Evolutionary conservation across 2,797 vertebrate genomes (phyloP), one percentile per base, ranked within the genome.

Genomic region (Alca torda): DNA sequence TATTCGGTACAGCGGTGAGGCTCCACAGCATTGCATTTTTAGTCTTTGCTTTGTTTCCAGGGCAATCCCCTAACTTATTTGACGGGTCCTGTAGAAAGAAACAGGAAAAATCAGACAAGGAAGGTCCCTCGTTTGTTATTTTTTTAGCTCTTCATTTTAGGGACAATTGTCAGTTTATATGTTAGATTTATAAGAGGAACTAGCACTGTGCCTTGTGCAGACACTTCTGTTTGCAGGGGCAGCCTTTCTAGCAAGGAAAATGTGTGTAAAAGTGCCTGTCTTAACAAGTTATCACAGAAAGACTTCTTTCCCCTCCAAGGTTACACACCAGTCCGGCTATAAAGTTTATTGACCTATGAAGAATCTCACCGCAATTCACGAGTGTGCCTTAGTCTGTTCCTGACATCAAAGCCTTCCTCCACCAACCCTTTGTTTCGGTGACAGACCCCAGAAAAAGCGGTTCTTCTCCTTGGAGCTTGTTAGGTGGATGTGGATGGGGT

Each of bases 271-370:
- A 92, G 64, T 90, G 79, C 31, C 53, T 31, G 16, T 51, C 41
- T n/a, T 87, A 70, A 65, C 64, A 60, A 61, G 84, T 70, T 90
- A 77, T 9, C 60, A 26, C 13, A 16, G 60, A 84, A 90, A 37
- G 67, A 13, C 72, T 85, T 72, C 30, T 83, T 75, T 79, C 9
- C 76, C 31, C 56, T 73, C 56, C 51, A 50, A 82, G 70, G 64
- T 91, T 88, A 46, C 5, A 83, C 68, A 61, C 67, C 41, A 93
- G 41, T 89, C 50, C 68, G 78, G 84, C 87, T 87, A 14, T 94
- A 85, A 96, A 95, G 76, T 95, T 95, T 96, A 96, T 89, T 82
- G 91, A 83, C 46, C 61, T 78, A 33, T 56, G 76, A 78, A 76
- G 76, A 92, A 91, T 89, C 74, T 77, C 57, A 24, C 46, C 2